Evolutionary conservation across 2,888 invertebrate genomes (phyloP), one percentile per base, ranked within the genome.

Genomic region (Nemapogon koenigi): DNA sequence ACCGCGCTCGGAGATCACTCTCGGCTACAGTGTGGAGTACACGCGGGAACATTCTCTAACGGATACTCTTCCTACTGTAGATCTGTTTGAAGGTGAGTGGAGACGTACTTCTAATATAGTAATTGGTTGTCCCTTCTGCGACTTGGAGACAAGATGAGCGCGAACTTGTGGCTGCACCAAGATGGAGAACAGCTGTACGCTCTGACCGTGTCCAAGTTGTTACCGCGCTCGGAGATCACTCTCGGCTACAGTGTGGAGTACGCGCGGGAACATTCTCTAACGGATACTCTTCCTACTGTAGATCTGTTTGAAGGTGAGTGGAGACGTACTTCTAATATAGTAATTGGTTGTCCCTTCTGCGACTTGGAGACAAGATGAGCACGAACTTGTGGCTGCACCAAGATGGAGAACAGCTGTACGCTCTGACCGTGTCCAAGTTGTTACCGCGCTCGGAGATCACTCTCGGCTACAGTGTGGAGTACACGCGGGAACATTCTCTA

Each of bases 321-420:
- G n/a, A n/a, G n/a, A n/a, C n/a, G n/a, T n/a, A n/a, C n/a, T n/a
- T n/a, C n/a, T n/a, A n/a, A n/a, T n/a, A n/a, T n/a, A 59, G 64
- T 10, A 70, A 67, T 43, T 70, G 70, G 70, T 51, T 70, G 18
- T 48, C 63, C 29, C 42, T 70, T 13, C 38, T 70, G 6, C 59
- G 61, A 1, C 44, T 68, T 3, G 67, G 66, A 1, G 54, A 56
- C 16, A 41, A 52, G 31, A 43, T 31, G 8, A 50, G 62, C 0
- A 62, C 68, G 2, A 70, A 69, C 46, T 46, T 68, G 1, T 70
- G 69, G 69, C 37, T 70, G 3, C 60, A 62, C 46, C 59, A 67
- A 46, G 61, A 66, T 25, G 49, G 53, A 11, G 44, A 50, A 25
- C 49, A 62, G 19, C 42, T 70, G 10, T 69, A 53, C 48, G 62